Evolutionary conservation across 2,797 vertebrate species (phyloP), one percentile per base, ranked within the genome.

Genomic region (Phataginus tricuspis): DNA sequence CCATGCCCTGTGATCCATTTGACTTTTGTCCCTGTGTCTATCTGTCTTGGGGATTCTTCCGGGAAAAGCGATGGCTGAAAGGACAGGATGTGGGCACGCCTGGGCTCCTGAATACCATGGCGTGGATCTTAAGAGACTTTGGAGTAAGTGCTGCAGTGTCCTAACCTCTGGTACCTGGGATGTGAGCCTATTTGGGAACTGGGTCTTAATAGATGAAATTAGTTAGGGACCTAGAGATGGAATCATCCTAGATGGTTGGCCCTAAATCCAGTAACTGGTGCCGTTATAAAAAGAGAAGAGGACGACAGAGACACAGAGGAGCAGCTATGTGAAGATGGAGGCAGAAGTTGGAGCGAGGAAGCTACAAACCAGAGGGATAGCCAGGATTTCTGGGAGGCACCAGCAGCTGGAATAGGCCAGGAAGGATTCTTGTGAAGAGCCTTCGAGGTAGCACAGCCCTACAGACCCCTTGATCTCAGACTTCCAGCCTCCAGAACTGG

Each of bases 311-410:
- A n/a, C 25, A 53, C 5, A 34, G 57, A 27, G 21, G 51, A 21
- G 14, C 66, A 63, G 49, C n/a, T 11, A 0, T 0, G 8, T 15
- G 31, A 69, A 3, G 11, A 8, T 5, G 9, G 14, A n/a, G 25
- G 11, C 51, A 61, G n/a, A 64, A 21, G 63, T 2, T 18, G 1
- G 2, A 51, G n/a, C 0, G 25, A 51, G 3, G 9, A 0, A 12
- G 4, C 69, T 29, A 11, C 34, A 49, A 59, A 0, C 27, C 29
- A 14, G 2, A 23, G 61, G n/a, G 7, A 25, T 8, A 15, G 18
- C 18, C 2, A 6, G 86, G 39, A 25, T 23, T 8, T 37, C 51
- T 13, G 23, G 74, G 25, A 31, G n/a, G 31, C 53, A 7, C 5
- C 16, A 2, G 68, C 23, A n/a, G n/a, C 49, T 11, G 4, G 5